Conservation (phyloP, 2,888 invertebrate species). For the Rotaria macrura region DNA sequence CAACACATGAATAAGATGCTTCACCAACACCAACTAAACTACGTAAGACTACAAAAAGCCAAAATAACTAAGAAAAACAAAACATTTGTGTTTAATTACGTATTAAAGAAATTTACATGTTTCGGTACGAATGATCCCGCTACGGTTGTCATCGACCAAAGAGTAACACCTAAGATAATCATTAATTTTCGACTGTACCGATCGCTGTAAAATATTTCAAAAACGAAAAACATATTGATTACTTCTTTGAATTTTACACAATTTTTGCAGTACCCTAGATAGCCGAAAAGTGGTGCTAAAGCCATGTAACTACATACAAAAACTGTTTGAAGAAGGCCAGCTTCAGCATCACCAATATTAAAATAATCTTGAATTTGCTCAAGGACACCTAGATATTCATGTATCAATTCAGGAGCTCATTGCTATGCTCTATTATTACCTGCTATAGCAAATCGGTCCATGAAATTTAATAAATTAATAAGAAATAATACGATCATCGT, state of each 20-base stretch:
- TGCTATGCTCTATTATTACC: constrained; percentile 57
- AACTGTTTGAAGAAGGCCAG: constrained; percentile 81
- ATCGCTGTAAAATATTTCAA: constrained; percentile 53
- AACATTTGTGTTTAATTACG: not conserved
- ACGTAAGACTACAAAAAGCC: constrained; percentile 71
- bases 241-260: too few species aligned
- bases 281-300: constrained; percentile 92
- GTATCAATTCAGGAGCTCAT: not conserved
- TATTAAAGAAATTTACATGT: constrained; percentile 19
- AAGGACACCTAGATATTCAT: constrained; percentile 67
- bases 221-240: too few species aligned
- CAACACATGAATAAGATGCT: constrained; percentile 95
- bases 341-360: constrained; percentile 63
- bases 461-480: constrained; percentile 68
- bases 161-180: constrained; percentile 78
- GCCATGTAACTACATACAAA: constrained; percentile 95
- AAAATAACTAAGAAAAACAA: constrained; percentile 57
- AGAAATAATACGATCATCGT: constrained; percentile 24
- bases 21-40: constrained; percentile 91
- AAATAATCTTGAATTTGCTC: constrained; percentile 66
- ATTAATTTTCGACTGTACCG: constrained; percentile 77
- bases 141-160: constrained; percentile 87
- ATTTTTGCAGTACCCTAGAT: constrained; percentile 60
- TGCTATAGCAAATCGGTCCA: constrained; percentile 93
- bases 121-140: constrained; percentile 72